Conservation (phyloP, 2,797 vertebrate genomes). For the Anguilla pacifica region DNA sequence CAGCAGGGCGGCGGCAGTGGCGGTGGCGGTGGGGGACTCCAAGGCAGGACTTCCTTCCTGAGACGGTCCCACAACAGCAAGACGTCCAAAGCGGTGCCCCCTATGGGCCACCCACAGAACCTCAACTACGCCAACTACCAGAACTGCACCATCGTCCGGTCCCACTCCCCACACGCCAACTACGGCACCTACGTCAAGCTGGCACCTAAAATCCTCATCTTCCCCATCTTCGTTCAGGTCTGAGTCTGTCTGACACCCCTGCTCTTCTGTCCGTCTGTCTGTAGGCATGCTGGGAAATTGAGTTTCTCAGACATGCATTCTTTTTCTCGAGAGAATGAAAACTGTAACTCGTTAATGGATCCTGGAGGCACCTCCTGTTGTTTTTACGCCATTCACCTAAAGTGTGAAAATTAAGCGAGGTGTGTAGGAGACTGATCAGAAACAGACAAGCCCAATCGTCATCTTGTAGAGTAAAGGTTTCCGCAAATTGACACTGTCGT, state of each 20-base stretch:
- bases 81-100: slow-evolving; percentile 65
- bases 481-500: too few species aligned
- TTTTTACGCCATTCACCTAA: too few species aligned
- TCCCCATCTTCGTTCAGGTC: slow-evolving; percentile 95
- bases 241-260: slow-evolving; percentile 26
- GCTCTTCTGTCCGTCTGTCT: background rate
- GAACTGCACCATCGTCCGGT: slow-evolving; percentile 86
- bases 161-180: slow-evolving; percentile 79
- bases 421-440: too few species aligned
- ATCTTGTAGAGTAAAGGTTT: too few species aligned
- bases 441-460: too few species aligned
- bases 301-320: background rate
- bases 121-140: slow-evolving; percentile 83
- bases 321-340: background rate
- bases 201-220: slow-evolving; percentile 91
- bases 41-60: slow-evolving; percentile 84
- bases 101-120: slow-evolving; percentile 72
- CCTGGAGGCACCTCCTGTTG: background rate
- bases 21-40: slow-evolving; percentile 57
- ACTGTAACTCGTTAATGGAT: background rate
- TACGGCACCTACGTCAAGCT: slow-evolving; percentile 87
- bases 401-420: too few species aligned
- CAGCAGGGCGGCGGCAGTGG: slow-evolving; percentile 64
- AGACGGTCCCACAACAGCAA: slow-evolving; percentile 76
- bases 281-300: background rate